Percentiles rank a stretch among this genome's conserved stretches.
phyloP scores from a whole-genome alignment of 2,888 invertebrate species.

The Rhamnusium bicolor region DNA sequence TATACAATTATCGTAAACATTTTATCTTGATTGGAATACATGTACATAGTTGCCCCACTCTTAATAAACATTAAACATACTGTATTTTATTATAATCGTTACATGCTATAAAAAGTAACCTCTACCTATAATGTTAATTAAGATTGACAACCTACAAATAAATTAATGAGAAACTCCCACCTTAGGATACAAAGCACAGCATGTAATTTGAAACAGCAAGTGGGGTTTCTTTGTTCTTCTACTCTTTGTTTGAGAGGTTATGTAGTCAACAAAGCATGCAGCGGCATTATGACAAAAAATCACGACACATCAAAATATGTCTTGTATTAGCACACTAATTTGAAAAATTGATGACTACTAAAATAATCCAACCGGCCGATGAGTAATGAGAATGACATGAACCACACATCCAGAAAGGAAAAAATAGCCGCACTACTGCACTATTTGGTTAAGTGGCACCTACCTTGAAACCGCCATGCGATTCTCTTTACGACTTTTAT shows the following conservation, averaged over 20 bases:
- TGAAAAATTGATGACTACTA: constrained; percentile 6
- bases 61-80: too few relatives aligned
- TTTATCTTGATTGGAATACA: background rate
- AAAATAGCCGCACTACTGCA: background rate
- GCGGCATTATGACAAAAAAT: background rate
- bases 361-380: background rate
- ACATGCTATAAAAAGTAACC: background rate
- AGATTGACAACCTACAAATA: background rate
- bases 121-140: background rate
- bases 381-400: background rate
- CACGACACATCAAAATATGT: background rate
- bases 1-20: background rate
- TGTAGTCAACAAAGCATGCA: constrained; percentile 8
- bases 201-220: background rate
- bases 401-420: background rate
- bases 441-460: constrained; percentile 36
- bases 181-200: background rate
- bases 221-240: constrained; percentile 5
- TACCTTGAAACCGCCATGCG: constrained; percentile 66
- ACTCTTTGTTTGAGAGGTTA: constrained; percentile 19
- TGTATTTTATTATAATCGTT: too few relatives aligned
- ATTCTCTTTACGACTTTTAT: constrained; percentile 7
- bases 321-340: background rate
- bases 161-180: background rate
- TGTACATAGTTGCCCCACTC: too few relatives aligned